Evolutionary conservation across 2,797 vertebrate species (phyloP), one percentile per base, ranked within the genome.

Genomic region (Megaceryle alcyon): DNA sequence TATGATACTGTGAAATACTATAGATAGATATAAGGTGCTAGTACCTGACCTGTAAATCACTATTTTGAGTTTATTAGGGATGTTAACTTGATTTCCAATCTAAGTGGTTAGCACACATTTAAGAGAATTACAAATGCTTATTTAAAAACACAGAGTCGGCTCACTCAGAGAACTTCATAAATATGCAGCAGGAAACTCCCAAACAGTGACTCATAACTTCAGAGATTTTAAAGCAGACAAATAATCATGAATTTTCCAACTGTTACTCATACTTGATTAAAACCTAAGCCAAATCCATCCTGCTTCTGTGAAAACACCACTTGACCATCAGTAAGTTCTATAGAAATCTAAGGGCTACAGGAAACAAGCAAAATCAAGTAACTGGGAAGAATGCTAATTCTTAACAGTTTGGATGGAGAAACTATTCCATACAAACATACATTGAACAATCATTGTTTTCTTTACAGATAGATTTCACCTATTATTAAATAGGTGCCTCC

Each of bases 101-200:
- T 53, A 77, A 87, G 41, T 22, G 48, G 31, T 63, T 83, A 91
- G 41, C 70, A 80, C n/a, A 33, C 64, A 90, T 73, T 96, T 77
- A 68, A 90, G 78, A 91, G 9, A 3, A 88, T 85, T 89, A 92
- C 87, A 94, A 92, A 90, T 41, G 65, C 79, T 93, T 93, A 89
- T 90, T 95, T 92, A 75, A 95, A 96, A 86, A 72, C 61, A 90
- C 53, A 89, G 94, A 95, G 75, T 96, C 96, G 94, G 84, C 91
- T 86, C 80, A 28, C 56, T 93, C 68, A 35, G 61, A 90, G 61
- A 86, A 64, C 70, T 90, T 89, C 84, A 96, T 96, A 92, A 96
- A 95, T 90, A 95, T 90, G 92, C 94, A 97, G 65, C 70, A 95
- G 92, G 95, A 96, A 96, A 95, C 91, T 96, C 95, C 95, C 93